These are phyloP conservation scores for Choristoneura fumiferana DNA, from an alignment of 1,140 invertebrate genomes.

Conservation along the genomic window DNA sequence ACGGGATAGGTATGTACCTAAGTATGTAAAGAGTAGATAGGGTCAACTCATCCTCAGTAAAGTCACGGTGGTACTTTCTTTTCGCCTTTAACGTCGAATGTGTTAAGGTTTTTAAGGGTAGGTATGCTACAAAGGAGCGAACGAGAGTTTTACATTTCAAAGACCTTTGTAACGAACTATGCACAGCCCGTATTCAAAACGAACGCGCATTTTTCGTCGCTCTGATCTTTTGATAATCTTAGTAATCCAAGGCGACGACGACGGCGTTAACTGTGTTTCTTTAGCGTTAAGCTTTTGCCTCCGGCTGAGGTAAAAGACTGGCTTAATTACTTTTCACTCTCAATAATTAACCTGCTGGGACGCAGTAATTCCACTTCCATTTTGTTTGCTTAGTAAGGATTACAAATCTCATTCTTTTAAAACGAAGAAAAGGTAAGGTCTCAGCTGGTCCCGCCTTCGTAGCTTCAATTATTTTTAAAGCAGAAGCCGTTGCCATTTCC, in stretches of 20 bases:
- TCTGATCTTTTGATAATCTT: slow-evolving; percentile 20
- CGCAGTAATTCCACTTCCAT: slow-evolving; percentile 6
- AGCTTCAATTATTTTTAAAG: slow-evolving; percentile 18
- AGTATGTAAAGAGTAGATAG: neutral
- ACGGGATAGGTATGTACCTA: too few species aligned
- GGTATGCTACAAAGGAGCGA: slow-evolving; percentile 29
- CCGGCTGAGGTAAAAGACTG: slow-evolving; percentile 15
- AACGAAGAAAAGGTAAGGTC: slow-evolving; percentile 13
- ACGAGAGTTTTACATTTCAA: slow-evolving; percentile 43
- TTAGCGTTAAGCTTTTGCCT: slow-evolving; percentile 12
- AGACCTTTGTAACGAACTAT: slow-evolving; percentile 38
- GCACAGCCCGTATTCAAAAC: slow-evolving; percentile 31
- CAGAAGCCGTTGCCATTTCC: slow-evolving; percentile 25
- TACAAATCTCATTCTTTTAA: slow-evolving; percentile 11
- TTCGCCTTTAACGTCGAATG: slow-evolving; percentile 3
- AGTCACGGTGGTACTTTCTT: neutral
- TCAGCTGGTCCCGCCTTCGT: slow-evolving; percentile 4
- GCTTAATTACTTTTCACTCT: slow-evolving; percentile 19
- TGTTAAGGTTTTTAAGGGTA: slow-evolving; percentile 33
- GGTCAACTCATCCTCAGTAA: neutral
- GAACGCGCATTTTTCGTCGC: slow-evolving; percentile 20
- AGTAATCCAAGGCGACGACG: slow-evolving; percentile 11
- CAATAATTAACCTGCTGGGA: slow-evolving; percentile 17
- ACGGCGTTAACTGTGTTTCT: slow-evolving; percentile 14
- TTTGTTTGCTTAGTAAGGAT: slow-evolving; percentile 15